Conservation (phyloP, 1,140 invertebrate species). For the Phortica variegata region DNA sequence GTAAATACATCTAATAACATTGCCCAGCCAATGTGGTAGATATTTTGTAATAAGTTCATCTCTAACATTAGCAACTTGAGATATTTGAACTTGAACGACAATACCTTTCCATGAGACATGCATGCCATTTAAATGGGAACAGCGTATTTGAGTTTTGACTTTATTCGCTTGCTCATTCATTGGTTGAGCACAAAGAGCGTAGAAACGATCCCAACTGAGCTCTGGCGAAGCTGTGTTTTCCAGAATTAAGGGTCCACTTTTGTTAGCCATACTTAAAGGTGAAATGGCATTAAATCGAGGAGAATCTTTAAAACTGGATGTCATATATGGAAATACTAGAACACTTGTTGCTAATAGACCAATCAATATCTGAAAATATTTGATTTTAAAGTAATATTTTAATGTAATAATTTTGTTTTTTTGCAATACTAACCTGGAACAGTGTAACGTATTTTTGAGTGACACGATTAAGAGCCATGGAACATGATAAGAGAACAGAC, state of each 20-base stretch:
- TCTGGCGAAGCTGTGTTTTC: constrained; percentile 16
- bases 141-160: constrained; percentile 66
- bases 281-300: constrained; percentile 40
- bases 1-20: constrained; percentile 67
- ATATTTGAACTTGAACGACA: constrained; percentile 67
- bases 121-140: constrained; percentile 67
- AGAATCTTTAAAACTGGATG: constrained; percentile 57
- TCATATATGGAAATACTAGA: constrained; percentile 59
- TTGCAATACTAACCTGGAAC: constrained; percentile 60
- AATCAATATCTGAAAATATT: constrained; percentile 31
- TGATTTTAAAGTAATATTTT: background rate
- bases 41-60: constrained; percentile 61
- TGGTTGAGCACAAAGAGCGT: constrained; percentile 69
- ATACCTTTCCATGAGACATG: constrained; percentile 73
- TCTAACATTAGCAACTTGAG: constrained; percentile 64
- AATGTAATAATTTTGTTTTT: too few relatives aligned
- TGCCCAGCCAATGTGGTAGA: constrained; percentile 62
- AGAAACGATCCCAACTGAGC: constrained; percentile 69
- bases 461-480: constrained; percentile 63
- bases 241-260: constrained; percentile 18
- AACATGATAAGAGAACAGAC: constrained; percentile 65
- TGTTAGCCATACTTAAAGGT: constrained; percentile 16
- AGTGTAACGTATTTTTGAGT: constrained; percentile 68
- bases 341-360: constrained; percentile 56
- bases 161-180: constrained; percentile 68